These are phyloP conservation scores for Tetramorium bicarinatum DNA, from an alignment of 2,888 invertebrate species.

Conservation along the genomic window DNA sequence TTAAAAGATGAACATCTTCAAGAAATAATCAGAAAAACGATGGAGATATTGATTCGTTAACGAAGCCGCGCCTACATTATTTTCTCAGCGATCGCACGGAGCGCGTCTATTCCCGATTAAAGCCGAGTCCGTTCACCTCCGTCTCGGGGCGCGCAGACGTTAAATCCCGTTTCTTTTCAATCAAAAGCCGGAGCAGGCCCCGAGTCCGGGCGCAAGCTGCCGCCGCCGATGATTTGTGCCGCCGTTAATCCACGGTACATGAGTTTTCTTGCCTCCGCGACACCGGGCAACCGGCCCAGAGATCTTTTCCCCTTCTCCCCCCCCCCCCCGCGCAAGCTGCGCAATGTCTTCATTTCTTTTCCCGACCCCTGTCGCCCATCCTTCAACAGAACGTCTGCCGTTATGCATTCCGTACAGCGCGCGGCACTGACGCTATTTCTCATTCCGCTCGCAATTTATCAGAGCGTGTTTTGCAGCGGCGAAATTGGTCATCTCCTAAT, in stretches of 20 bases:
- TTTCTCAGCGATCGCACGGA: background rate
- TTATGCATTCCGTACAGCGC: conserved; percentile 31
- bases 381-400: background rate
- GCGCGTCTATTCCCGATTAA: background rate
- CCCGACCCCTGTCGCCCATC: conserved; percentile 18
- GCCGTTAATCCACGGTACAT: conserved; percentile 34
- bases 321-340: conserved; percentile 36
- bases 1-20: conserved; percentile 20
- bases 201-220: background rate
- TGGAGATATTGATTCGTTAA: conserved; percentile 25
- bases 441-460: conserved; percentile 26
- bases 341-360: conserved; percentile 44
- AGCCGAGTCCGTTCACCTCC: conserved; percentile 9
- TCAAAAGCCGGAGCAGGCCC: background rate
- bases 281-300: background rate
- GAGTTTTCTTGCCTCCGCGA: conserved; percentile 39
- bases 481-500: background rate
- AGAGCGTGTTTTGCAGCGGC: background rate
- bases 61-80: conserved; percentile 2
- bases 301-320: background rate
- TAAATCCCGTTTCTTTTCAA: conserved; percentile 30
- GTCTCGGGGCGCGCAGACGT: background rate
- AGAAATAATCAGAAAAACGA: conserved; percentile 6
- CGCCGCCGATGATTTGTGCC: conserved; percentile 28
- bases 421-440: conserved; percentile 5